phyloP scores from a whole-genome alignment of 2,113 vertebrate species.

The Corapipo altera region DNA sequence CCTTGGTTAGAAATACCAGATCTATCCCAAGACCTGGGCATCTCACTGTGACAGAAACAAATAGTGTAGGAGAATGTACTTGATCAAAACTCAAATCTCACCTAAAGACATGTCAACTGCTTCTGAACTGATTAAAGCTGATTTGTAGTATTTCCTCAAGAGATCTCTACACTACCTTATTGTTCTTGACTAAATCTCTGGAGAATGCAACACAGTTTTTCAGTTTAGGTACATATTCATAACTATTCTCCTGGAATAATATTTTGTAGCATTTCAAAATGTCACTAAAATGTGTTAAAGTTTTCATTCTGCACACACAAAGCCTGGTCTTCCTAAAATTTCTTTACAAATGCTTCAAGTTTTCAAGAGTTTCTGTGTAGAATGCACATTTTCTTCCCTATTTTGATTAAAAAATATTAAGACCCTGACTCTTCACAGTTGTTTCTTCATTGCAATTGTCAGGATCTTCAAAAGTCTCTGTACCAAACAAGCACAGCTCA shows the following conservation, averaged over 20 bases:
- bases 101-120: not conserved
- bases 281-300: not conserved
- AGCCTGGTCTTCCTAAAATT: not conserved
- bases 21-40: not conserved
- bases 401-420: not conserved
- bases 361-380: not conserved
- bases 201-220: not conserved
- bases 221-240: not conserved
- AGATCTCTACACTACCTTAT: not conserved
- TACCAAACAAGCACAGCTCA: not conserved
- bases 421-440: not conserved
- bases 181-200: not conserved
- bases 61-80: not conserved
- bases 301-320: not conserved
- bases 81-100: not conserved
- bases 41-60: not conserved
- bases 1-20: not conserved
- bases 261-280: not conserved
- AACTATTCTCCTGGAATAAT: not conserved
- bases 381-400: not conserved
- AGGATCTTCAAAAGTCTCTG: not conserved
- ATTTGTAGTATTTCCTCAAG: not conserved
- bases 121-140: not conserved
- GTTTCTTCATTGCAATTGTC: not conserved
- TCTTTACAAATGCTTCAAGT: not conserved